A percentile compares a stretch with the other conserved stretches of the same genome.
Evolutionary conservation across 2,888 invertebrate genomes (phyloP).

Genomic region (Napeogenes sylphis): DNA sequence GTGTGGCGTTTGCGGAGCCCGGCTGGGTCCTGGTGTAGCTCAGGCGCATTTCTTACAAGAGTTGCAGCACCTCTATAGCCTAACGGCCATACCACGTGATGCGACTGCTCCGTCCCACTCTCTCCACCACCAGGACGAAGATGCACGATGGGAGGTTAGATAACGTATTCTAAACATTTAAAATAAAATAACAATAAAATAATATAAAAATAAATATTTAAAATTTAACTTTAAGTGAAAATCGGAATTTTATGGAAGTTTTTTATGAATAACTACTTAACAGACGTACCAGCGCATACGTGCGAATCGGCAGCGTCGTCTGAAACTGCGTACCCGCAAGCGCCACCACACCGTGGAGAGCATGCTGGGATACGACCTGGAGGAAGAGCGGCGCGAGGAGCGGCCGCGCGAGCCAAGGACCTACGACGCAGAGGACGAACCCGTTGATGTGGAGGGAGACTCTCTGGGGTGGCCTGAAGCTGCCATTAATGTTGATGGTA

Average conservation of each 20-base stretch:
- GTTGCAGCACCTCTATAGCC: constrained; percentile 70
- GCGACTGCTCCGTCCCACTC: constrained; percentile 56
- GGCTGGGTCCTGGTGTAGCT: constrained; percentile 72
- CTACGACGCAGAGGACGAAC: constrained; percentile 72
- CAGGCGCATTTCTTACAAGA: constrained; percentile 74
- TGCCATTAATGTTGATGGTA: constrained; percentile 64
- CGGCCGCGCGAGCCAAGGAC: constrained; percentile 57
- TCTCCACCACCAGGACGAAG: constrained; percentile 71
- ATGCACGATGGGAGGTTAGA: constrained; percentile 72
- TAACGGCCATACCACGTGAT: constrained; percentile 69
- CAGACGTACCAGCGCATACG: constrained; percentile 74
- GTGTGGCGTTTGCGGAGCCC: constrained; percentile 72
- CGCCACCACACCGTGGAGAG: constrained; percentile 76
- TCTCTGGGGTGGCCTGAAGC: constrained; percentile 73
- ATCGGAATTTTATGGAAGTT: neutral
- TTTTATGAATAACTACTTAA: neutral
- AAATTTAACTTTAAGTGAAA: neutral
- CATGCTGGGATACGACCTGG: constrained; percentile 73
- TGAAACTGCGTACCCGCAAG: constrained; percentile 72
- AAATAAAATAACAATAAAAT: neutral
- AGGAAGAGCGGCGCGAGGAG: constrained; percentile 68
- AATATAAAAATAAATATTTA: neutral
- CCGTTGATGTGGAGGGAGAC: constrained; percentile 73
- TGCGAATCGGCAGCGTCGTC: constrained; percentile 70
- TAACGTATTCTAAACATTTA: neutral